Evolutionary conservation across 2,888 invertebrate genomes (phyloP), one percentile per base, ranked within the genome.

Genomic region (Acrobasis consociella): DNA sequence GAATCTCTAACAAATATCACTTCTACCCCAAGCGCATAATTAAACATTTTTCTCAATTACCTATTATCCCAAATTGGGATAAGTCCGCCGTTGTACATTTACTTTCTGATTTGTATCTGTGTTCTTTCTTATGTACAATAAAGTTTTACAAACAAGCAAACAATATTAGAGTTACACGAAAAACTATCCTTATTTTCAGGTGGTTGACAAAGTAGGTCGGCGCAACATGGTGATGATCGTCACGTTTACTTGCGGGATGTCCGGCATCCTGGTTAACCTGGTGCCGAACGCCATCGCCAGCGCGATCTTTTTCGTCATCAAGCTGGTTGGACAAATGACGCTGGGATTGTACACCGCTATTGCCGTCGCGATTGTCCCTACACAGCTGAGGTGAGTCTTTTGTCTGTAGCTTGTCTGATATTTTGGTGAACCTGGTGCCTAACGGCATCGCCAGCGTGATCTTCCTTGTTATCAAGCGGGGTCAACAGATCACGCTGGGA

Each of bases 401-500:
- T 31, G 31, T 7, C 31, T 31, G 31, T 5, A 7, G 31, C 7
- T 17, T 86, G 0, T 89, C 91, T 56, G 87, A 93, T 2, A 80
- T 90, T 5, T 75, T 83, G 9, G 83, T 94, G 17, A 94, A 94
- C 73, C 94, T 93, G 82, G 80, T 93, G 1, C 80, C 79, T n/a
- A 84, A 91, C 2, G 89, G 93, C 11, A 72, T 85, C 13, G 82
- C 93, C 64, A 91, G 93, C 65, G 80, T 94, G 0, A 72, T 93
- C 0, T 85, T 93, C 0, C 62, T 87, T 37, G 78, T 81, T 0
- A 15, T 80, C 1, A 75, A 76, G 11, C 73, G 85, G 71, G 72
- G 76, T 22, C 70, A 82, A 2, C 15, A 87, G 49, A 76, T 87
- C 53, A 82, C 84, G 10, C 72, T 85, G 15, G 89, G 91, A 0